Conservation (phyloP, 2,888 invertebrate genomes). For the Hydrotaea diabolus region DNA sequence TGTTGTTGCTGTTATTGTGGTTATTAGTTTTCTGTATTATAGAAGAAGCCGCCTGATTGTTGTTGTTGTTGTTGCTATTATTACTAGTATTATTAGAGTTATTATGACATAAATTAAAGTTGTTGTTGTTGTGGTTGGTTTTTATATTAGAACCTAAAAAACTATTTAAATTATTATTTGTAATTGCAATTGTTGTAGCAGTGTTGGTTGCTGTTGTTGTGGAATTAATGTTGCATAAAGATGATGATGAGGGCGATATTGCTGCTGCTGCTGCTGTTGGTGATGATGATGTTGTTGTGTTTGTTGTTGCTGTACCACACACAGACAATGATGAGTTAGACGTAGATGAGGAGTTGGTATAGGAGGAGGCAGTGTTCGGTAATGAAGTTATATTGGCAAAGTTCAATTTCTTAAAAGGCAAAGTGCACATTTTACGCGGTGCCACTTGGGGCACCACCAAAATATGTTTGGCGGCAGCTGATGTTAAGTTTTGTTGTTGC, state of each 20-base stretch:
- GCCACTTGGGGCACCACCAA: constrained; percentile 63
- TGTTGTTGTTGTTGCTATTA: constrained; percentile 48
- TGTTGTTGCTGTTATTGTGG: constrained; percentile 62
- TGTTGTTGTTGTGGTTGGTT: constrained; percentile 24
- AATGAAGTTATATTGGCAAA: constrained; percentile 59
- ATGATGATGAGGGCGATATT: constrained; percentile 32
- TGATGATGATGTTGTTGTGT: background rate
- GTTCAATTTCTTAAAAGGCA: constrained; percentile 69
- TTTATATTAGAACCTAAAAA: constrained; percentile 60
- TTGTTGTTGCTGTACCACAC: background rate
- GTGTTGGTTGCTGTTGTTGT: constrained; percentile 48
- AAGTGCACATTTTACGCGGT: constrained; percentile 60
- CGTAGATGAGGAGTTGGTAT: background rate
- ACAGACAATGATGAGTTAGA: too few relatives aligned
- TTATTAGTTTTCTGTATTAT: constrained; percentile 42
- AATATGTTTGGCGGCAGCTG: constrained; percentile 69
- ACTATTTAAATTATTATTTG: constrained; percentile 58
- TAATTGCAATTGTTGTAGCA: constrained; percentile 45
- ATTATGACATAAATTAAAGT: constrained; percentile 61
- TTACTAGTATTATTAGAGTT: constrained; percentile 51
- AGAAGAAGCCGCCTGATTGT: constrained; percentile 34
- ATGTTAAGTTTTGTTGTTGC: constrained; percentile 70
- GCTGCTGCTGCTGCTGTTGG: constrained; percentile 56
- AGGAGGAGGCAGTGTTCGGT: constrained; percentile 4
- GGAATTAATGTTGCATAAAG: constrained; percentile 18